Base-by-base conservation (phyloP, 2,113 vertebrate genomes). In the Aythya baeri region DNA sequence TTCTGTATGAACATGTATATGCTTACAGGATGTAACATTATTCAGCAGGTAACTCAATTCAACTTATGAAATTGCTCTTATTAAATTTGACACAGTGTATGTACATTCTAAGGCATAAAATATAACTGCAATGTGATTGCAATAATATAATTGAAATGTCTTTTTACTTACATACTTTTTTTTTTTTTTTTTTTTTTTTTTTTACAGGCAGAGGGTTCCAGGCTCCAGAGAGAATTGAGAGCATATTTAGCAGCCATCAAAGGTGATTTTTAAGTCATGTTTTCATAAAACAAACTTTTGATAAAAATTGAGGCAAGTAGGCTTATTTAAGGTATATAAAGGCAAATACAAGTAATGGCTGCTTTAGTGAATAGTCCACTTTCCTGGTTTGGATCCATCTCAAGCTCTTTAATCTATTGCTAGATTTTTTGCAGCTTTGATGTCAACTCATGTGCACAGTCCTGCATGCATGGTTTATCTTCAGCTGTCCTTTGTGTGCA, bases 241-340 rank as follows among this genome's bases (percentile, higher is more conserved):
- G 98, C 97, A 59, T 99, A 99, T 98, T 98, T 99, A 98, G 97
- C 98, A 85, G 98, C 99, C 71, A 99, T 99, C 77, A 99, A 99
- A 99, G 99, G 99, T 99, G 97, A 97, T 70, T 83, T 95, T 83
- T 32, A 79, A 78, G 21, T 82, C 34, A 21, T 74, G 17, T 68
- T 84, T 88, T 76, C 58, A 17, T 70, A 58, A 85, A 73, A 8
- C 4, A 74, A 72, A 34, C 7, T 76, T 73, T 46, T 65, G 46
- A 3, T 0, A 15, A 66, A 76, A 68, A 36, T 23, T 72, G 43
- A 86, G 11, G 32, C 23, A 67, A 66, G 16, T 65, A 54, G 32
- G 9, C 12, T 81, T 79, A 18, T 81, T 77, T 75, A 63, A 89
- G 31, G 25, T 66, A 17, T 29, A 22, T 13, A 63, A 66, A 70